Evolutionary conservation across 2,797 vertebrate species (phyloP), one percentile per base, ranked within the genome.

Genomic region (Tenualosa thibaudeaui): DNA sequence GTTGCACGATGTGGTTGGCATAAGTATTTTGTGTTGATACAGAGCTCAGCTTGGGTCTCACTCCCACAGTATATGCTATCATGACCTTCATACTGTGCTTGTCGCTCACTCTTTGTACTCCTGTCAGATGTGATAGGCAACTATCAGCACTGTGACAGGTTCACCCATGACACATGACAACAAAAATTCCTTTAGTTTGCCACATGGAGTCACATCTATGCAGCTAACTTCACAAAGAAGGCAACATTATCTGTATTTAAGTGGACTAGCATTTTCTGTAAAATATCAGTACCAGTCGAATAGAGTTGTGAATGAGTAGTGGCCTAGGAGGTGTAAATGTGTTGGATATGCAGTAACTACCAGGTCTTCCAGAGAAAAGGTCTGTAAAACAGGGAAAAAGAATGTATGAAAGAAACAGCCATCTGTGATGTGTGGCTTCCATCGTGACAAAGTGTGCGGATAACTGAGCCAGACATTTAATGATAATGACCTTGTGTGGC

Each of bases 401-500:
- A 65, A 43, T 19, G 37, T 19, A 19, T 24, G 37, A 46, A 78
- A 40, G 46, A 78, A 78, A 46, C 71, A 78, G 71, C 40, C 71
- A 78, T 78, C 71, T 78, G 71, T 78, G 40, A 1, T 31, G 26
- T 31, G 26, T 71, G 65, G 58, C 65, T 15, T 13, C 31, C 31
- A 40, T 71, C 13, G 6, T 37, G 26, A 17, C 65, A 37, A 31
- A 46, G 65, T 15, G 65, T 37, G 65, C 3, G 65, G 31, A 24
- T 31, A 17, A 46, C 37, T 13, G 40, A 46, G 40, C 71, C 71
- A 78, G 71, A 46, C 71, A 37, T 78, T 40, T 43, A 46, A 78
- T 46, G 71, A 78, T 46, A 78, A 78, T 78, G 71, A 78, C 71
- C 71, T 78, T 78, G 71, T 78, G 71, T 37, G 19, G 71, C 71